Evolutionary conservation across 2,797 vertebrate genomes (phyloP).

Genomic region (Pangasius djambal): DNA sequence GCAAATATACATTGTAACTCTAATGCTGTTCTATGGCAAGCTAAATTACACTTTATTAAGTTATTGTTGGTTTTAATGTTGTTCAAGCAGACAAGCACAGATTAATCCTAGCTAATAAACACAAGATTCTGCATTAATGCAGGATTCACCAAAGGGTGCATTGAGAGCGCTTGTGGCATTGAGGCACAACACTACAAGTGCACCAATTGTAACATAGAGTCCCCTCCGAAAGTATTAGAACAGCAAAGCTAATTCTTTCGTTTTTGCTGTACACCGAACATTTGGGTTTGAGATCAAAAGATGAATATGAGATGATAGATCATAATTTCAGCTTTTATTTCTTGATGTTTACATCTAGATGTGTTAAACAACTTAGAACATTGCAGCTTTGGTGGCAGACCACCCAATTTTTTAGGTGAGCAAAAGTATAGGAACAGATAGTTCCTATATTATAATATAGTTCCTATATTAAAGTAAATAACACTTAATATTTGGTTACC

Average conservation of each 20-base stretch:
- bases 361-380: neutral
- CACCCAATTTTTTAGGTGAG: no score
- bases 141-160: neutral
- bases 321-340: neutral
- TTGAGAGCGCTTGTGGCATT: neutral
- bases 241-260: neutral
- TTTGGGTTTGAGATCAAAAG: neutral
- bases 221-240: neutral
- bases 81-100: neutral
- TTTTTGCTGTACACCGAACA: neutral
- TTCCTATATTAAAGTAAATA: neutral
- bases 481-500: neutral
- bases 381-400: neutral
- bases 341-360: neutral
- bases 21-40: neutral
- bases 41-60: neutral
- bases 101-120: neutral
- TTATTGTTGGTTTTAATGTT: neutral
- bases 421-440: neutral
- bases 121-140: neutral
- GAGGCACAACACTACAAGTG: neutral
- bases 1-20: neutral
- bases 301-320: neutral
- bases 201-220: neutral
- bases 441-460: no score